phyloP scores from a whole-genome alignment of 2,888 invertebrate genomes.

The Lepetodrilus schrolli region DNA sequence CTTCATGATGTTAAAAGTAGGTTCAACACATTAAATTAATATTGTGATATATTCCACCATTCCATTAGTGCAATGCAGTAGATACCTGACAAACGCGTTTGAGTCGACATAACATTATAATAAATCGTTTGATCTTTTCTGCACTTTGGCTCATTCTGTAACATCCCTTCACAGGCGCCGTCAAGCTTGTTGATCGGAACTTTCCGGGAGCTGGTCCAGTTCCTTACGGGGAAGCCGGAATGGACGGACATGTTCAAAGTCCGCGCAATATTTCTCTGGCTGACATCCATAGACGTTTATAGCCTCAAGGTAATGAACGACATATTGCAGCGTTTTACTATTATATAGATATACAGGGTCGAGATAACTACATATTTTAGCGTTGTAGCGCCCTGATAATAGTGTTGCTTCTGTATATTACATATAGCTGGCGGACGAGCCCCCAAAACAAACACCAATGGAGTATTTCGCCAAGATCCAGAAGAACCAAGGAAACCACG shows the following conservation, averaged over 20 bases:
- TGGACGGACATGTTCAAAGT: slow-evolving; percentile 60
- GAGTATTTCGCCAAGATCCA: slow-evolving; percentile 70
- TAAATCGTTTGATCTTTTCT: not conserved
- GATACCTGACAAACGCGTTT: not conserved
- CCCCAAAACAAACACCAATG: slow-evolving; percentile 65
- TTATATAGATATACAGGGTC: too few species aligned
- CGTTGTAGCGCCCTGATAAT: too few species aligned
- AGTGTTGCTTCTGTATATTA: too few species aligned
- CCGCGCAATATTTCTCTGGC: slow-evolving; percentile 69
- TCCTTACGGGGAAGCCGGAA: slow-evolving; percentile 47
- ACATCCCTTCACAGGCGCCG: slow-evolving; percentile 56
- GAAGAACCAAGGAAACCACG: slow-evolving; percentile 69
- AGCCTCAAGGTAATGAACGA: slow-evolving; percentile 58
- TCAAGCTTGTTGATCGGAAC: slow-evolving; percentile 52
- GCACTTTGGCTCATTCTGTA: too few species aligned
- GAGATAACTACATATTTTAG: too few species aligned
- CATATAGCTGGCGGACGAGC: slow-evolving; percentile 59
- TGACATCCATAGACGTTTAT: slow-evolving; percentile 69
- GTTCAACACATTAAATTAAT: too few species aligned
- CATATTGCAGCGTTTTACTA: not conserved
- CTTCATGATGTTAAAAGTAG: too few species aligned
- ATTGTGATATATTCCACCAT: too few species aligned
- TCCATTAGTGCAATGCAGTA: not conserved
- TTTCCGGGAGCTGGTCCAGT: slow-evolving; percentile 61
- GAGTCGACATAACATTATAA: not conserved